Base-by-base conservation (phyloP, 2,888 invertebrate species). In the Electrophaes corylata region DNA sequence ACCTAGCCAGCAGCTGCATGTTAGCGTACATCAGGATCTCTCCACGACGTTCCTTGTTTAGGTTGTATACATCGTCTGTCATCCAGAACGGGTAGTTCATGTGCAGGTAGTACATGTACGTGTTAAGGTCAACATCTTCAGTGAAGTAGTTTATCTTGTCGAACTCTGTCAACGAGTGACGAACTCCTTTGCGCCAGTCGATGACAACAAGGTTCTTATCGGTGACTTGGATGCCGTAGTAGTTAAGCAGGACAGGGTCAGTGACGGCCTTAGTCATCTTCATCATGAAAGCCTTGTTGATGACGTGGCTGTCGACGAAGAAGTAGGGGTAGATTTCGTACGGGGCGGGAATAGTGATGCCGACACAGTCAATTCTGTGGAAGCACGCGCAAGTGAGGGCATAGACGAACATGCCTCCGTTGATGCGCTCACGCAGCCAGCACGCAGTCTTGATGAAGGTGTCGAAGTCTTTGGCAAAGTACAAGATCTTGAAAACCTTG, bases 311-410 rank as follows among this genome's bases (percentile, higher is more conserved):
- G 84, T 95, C 94, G 78, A 96, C 94, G 92, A 95, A 96, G 85
- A 94, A 93, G 81, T 95, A 94, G 2, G 96, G 96, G 84, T 94
- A 93, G 79, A 96, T 93, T 84, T 96, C 96, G 77, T 96, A 96
- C 39, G 94, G 93, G 20, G 95, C 93, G 19, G 96, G 96, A 18
- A 96, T 80, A 43, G 93, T 89, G 65, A 96, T 86, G 45, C 94
- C 95, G 57, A 92, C 88, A 80, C 94, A 93, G 75, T 96, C 95
- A 4, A 81, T 77, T 46, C 95, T 93, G 79, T 95, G 95, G 78
- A 95, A 92, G 46, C 95, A 90, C 59, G 96, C 95, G 60, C 93
- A 91, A 46, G 94, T 93, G 65, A 95, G 83, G 10, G 95, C 94
- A 72, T 95, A 95, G 59, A 95, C 92, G 82, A 95, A 96, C 91